These are phyloP conservation scores for Hesperia comma DNA, from an alignment of 2,888 invertebrate genomes.

Conservation along the genomic window DNA sequence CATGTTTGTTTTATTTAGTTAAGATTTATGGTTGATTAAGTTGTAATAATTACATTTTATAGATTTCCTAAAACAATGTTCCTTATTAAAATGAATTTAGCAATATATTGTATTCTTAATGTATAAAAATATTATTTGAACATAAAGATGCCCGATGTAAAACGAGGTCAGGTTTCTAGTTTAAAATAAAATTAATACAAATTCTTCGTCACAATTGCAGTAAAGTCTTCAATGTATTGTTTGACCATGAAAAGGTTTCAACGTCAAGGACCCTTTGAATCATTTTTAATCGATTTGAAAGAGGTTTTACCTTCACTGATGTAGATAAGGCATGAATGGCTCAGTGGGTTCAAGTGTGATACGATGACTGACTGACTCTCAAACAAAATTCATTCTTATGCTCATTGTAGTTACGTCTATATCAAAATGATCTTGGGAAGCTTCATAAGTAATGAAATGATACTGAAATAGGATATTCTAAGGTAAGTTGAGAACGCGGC, in stretches of 20 bases:
- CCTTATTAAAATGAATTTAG: no score
- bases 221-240: constrained; percentile 32
- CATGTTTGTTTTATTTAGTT: no score
- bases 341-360: neutral
- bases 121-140: no score
- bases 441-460: no score
- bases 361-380: neutral
- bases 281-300: constrained; percentile 53
- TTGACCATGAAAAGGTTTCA: constrained; percentile 51
- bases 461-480: no score
- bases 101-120: no score
- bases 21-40: no score
- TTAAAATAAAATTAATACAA: constrained; percentile 13
- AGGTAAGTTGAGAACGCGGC: no score
- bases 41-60: no score
- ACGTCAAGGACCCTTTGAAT: constrained; percentile 50
- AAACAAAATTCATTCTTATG: neutral
- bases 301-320: constrained; percentile 51
- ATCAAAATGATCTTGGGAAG: neutral
- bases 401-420: neutral
- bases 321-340: constrained; percentile 64
- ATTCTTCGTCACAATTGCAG: neutral
- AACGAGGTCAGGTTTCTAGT: no score
- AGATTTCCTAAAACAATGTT: no score
- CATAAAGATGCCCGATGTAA: no score